Evolutionary conservation across 2,888 invertebrate species (phyloP).

Genomic region (Isoperla grammatica): DNA sequence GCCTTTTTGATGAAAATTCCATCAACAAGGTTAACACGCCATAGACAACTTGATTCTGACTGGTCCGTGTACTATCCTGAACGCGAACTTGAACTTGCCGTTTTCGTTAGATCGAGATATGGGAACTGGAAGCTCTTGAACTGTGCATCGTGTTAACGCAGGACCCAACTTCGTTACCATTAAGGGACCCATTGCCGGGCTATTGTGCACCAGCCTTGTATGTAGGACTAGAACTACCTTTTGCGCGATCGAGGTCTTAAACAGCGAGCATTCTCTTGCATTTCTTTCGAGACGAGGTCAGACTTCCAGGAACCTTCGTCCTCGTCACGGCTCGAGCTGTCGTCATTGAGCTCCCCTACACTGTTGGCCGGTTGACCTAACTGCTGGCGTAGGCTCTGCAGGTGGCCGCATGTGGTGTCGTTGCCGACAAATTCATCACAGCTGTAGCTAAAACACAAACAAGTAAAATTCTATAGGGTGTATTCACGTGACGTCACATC

Average conservation of each 20-base stretch:
- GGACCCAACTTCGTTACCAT: too few relatives aligned
- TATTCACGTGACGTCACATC: too few relatives aligned
- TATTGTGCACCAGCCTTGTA: too few relatives aligned
- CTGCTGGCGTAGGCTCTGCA: constrained; percentile 51
- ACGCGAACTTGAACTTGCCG: too few relatives aligned
- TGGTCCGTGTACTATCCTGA: too few relatives aligned
- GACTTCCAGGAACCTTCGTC: constrained; percentile 28
- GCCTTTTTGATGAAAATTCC: too few relatives aligned
- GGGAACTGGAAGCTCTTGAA: too few relatives aligned
- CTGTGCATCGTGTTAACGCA: too few relatives aligned
- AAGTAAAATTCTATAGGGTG: not conserved
- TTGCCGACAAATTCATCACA: constrained; percentile 77
- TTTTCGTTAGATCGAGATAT: too few relatives aligned
- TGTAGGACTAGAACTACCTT: constrained; percentile 39
- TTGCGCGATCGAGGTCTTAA: constrained; percentile 56
- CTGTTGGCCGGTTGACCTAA: constrained; percentile 12
- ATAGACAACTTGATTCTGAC: too few relatives aligned
- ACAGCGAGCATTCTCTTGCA: constrained; percentile 44
- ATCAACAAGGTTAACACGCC: too few relatives aligned
- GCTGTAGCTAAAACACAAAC: constrained; percentile 55
- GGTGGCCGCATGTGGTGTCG: constrained; percentile 54
- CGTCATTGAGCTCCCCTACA: constrained; percentile 37
- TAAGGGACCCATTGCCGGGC: too few relatives aligned
- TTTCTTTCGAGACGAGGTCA: constrained; percentile 26
- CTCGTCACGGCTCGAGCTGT: constrained; percentile 33